phyloP scores from a whole-genome alignment of 1,140 invertebrate species.

The Periplaneta americana region DNA sequence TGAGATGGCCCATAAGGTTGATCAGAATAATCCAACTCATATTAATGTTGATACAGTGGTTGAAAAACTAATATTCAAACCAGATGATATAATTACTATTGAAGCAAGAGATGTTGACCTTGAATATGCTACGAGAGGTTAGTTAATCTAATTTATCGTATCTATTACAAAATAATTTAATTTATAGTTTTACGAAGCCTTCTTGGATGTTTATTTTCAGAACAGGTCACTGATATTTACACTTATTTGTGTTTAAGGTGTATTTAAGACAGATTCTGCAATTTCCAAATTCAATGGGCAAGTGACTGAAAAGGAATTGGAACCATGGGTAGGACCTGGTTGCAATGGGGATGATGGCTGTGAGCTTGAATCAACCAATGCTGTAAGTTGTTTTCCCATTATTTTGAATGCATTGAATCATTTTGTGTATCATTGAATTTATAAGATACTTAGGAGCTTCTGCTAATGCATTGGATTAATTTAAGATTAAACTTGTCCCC shows the following conservation, averaged over 20 bases:
- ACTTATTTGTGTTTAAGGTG: constrained; percentile 36
- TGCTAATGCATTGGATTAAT: no score
- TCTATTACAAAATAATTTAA: no score
- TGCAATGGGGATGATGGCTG: constrained; percentile 55
- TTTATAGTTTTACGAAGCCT: no score
- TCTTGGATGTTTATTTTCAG: no score
- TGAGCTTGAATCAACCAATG: constrained; percentile 57
- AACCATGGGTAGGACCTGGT: constrained; percentile 77
- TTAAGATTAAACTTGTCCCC: no score
- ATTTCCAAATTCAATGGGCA: constrained; percentile 56
- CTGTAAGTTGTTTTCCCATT: constrained; percentile 31
- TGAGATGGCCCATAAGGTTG: constrained; percentile 76
- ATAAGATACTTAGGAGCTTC: no score
- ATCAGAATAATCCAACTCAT: constrained; percentile 51
- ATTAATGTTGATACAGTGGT: constrained; percentile 62
- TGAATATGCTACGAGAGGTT: constrained; percentile 76
- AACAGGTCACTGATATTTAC: no score
- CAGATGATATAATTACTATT: constrained; percentile 74
- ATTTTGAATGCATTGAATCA: constrained; percentile 1
- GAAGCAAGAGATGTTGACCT: constrained; percentile 76
- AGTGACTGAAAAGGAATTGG: constrained; percentile 72
- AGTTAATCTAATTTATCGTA: neutral
- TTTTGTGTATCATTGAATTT: no score
- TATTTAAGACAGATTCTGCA: constrained; percentile 79
- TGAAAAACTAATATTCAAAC: constrained; percentile 81